phyloP scores from a whole-genome alignment of 2,113 vertebrate genomes.

The Tamias sibiricus region DNA sequence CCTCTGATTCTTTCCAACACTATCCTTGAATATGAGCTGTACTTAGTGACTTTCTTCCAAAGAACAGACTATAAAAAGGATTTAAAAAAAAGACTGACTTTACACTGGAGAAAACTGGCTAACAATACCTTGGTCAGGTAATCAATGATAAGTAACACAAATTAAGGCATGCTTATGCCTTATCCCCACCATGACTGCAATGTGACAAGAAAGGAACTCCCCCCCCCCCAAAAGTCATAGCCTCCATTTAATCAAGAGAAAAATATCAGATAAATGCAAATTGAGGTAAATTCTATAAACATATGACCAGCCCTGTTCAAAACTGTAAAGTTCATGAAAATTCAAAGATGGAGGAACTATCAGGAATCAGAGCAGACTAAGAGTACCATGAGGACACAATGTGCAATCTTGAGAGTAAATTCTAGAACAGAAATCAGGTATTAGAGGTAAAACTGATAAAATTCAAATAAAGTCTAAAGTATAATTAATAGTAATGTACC shows the following conservation, averaged over 20 bases:
- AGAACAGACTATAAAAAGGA: not conserved
- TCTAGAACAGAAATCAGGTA: not conserved
- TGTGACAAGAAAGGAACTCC: not conserved
- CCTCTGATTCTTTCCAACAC: not conserved
- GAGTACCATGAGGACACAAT: not conserved
- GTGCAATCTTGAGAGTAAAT: not conserved
- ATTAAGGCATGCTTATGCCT: not conserved
- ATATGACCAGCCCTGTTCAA: not conserved
- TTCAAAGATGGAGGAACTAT: not conserved
- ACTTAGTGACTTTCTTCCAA: not conserved
- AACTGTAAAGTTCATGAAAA: not conserved
- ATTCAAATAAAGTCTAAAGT: not conserved
- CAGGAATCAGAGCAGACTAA: not conserved
- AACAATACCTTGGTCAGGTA: not conserved
- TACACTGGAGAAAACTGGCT: not conserved
- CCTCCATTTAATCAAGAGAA: not conserved
- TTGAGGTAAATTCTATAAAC: not conserved
- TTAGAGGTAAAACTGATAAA: not conserved
- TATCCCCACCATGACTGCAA: no score
- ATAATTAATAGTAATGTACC: conserved; percentile 19
- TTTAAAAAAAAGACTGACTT: not conserved
- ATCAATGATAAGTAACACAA: not conserved
- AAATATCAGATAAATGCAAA: not conserved
- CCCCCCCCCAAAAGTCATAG: not conserved
- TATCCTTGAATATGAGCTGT: not conserved